Base-by-base conservation (phyloP, 2,113 vertebrate species). In the Ictalurus furcatus region DNA sequence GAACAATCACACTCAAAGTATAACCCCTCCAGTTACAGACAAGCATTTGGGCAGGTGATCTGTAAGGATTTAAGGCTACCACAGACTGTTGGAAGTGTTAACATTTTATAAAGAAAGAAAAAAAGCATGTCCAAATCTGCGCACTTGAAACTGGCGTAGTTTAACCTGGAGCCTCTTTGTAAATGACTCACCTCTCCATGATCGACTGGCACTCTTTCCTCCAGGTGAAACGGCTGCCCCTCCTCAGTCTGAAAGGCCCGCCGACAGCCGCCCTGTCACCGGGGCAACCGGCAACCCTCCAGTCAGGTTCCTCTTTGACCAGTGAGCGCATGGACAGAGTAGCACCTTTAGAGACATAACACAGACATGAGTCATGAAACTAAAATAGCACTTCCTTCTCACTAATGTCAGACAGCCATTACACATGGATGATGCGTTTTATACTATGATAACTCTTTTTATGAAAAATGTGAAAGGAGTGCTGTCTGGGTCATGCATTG, bases 131-230 rank as follows among this genome's bases (percentile, higher is more conserved):
- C 14, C 48, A 6, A 81, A 58, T 34, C 25, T 80, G 19, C 23
- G 19, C 9, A 61, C 78, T 23, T 67, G 58, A 14, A 61, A 78
- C 58, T 67, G 30, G 14, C 30, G 40, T 56, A 25, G 23, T 34
- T 37, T 79, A 30, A 85, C 30, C 16, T 34, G 14, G 52, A 63
- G 54, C 63, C 59, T 21, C 34, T 58, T 82, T 48, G 37, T 89
- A 14, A 81, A 73, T 74, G 2, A 13, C 93, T 92, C 79, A 96
- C 96, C 96, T 97, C 93, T 97, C 96, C 96, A 97, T 97, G 92
- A 97, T 96, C 4, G 96, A 95, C 78, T 96, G 96, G 88, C 96
- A 97, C 93, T 97, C 96, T 93, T 97, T 97, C 92, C 96, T 96
- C 96, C 96, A 97, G 88, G 96, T 97, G 92, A 97, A 97, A 85